Base-by-base conservation (phyloP, 2,113 vertebrate species). In the Sula dactylatra region DNA sequence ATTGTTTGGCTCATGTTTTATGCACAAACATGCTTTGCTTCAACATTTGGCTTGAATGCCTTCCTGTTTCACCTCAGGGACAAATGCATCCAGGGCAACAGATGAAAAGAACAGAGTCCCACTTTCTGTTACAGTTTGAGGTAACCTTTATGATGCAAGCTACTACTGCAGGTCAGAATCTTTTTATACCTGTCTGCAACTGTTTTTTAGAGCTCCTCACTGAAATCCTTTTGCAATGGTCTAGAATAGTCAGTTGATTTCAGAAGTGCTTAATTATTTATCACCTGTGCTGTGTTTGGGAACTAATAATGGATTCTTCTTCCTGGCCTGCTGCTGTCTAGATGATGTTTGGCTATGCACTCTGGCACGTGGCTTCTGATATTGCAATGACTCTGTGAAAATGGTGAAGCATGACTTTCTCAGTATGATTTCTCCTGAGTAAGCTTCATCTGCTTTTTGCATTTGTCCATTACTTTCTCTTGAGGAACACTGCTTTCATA, bases 1-100 rank as follows among this genome's bases (percentile, higher is more conserved):
- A 86, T 90, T 77, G 21, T 86, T 88, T 96, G 93, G 82, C 94
- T 95, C 86, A 80, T 90, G 50, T 91, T 95, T 94, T 92, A 91
- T 94, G 64, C 94, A 93, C 84, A 88, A 84, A 61, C 61, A 56
- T 88, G 25, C 40, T 91, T 90, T 87, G 21, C 32, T 94, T 94
- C 86, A 92, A 31, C 25, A 80, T 84, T 93, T 97, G 96, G 85
- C 86, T 65, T 79, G 65, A 67, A 59, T 83, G 13, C 49, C 40
- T 90, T 83, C 56, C 44, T 82, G 61, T 82, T 95, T 88, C 55
- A 74, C 81, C 90, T 94, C 76, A 47, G 92, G 90, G 94, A 94
- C 2, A 8, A 91, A 89, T 18, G 22, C 56, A 94, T 91, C 40
- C 88, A 94, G 44, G 77, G 34, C 70, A 92, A 34, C 21, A 82